These are phyloP conservation scores for Glossosoma conforme DNA, from an alignment of 1,140 invertebrate genomes.

Conservation along the genomic window DNA sequence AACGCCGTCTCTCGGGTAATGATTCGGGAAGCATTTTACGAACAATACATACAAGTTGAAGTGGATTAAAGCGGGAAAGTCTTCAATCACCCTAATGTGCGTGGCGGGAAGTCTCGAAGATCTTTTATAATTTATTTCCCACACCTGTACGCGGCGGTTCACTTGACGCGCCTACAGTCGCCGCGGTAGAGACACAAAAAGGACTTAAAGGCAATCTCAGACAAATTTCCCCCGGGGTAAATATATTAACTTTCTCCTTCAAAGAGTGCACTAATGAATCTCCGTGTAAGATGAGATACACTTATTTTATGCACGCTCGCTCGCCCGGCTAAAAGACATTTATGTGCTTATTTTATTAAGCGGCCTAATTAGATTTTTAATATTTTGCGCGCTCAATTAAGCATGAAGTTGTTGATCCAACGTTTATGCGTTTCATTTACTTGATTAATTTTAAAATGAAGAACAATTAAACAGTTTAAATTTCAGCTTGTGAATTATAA, in stretches of 20 bases:
- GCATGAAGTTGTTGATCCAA: too few species aligned
- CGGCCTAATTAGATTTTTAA: too few species aligned
- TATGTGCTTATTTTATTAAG: too few species aligned
- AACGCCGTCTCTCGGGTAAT: constrained; percentile 23
- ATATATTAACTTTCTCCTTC: constrained; percentile 14
- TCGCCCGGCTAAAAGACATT: too few species aligned
- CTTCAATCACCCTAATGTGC: constrained; percentile 27
- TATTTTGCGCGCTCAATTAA: too few species aligned
- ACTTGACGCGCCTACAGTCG: constrained; percentile 15
- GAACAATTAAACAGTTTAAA: too few species aligned
- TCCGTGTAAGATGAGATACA: too few species aligned
- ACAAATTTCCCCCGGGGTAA: constrained; percentile 23
- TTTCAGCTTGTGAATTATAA: too few species aligned
- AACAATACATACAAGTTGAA: constrained; percentile 16
- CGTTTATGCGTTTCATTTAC: too few species aligned
- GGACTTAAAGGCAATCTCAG: constrained; percentile 22
- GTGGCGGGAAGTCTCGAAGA: constrained; percentile 18
- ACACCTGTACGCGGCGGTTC: constrained; percentile 19
- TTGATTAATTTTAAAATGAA: too few species aligned
- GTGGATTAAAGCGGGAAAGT: constrained; percentile 25
- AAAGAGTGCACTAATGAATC: constrained; percentile 5
- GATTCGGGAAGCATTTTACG: constrained; percentile 17
- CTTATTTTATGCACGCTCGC: too few species aligned
- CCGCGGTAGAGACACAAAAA: constrained; percentile 12
- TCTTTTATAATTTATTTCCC: constrained; percentile 21